Evolutionary conservation across 53 echinoderm and acorn worm species (phyloP).

Genomic region (Paracentrotus lividus): DNA sequence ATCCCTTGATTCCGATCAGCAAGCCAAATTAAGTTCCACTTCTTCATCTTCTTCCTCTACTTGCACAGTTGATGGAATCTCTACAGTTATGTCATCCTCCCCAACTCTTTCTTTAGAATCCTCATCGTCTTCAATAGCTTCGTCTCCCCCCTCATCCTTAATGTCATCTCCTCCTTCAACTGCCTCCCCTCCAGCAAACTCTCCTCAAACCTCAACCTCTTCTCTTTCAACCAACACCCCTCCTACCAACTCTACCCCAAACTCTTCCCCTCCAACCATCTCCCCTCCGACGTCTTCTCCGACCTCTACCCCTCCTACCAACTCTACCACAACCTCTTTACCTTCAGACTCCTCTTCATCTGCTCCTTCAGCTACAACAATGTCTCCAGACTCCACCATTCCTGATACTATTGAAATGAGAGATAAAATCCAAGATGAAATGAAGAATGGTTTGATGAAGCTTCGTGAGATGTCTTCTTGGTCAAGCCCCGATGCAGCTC

Average conservation of each 20-base stretch:
- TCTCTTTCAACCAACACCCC: not conserved
- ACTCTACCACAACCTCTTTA: not conserved
- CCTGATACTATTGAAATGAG: not conserved
- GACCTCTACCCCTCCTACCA: not conserved
- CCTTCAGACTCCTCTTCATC: not conserved
- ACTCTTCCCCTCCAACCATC: not conserved
- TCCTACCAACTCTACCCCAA: not conserved
- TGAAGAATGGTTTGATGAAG: conserved; percentile 25
- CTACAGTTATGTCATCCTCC: not conserved
- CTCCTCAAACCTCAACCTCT: not conserved
- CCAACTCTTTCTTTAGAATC: not conserved
- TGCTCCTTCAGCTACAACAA: not conserved
- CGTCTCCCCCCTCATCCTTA: not conserved
- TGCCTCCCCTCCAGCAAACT: not conserved
- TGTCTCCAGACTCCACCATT: conserved; percentile 17
- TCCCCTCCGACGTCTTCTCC: not conserved
- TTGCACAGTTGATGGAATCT: not conserved
- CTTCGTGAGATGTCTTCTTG: conserved; percentile 35
- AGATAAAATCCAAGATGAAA: not conserved
- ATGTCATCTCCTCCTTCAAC: not conserved
- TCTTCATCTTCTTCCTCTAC: not conserved
- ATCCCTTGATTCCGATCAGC: not conserved
- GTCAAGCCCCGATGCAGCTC: not conserved
- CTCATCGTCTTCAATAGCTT: not conserved
- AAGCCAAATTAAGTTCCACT: not conserved